Percentiles rank a stretch among this genome's conserved stretches.
phyloP scores from a whole-genome alignment of 2,888 invertebrate genomes.

The Eucriotettix oculatus region DNA sequence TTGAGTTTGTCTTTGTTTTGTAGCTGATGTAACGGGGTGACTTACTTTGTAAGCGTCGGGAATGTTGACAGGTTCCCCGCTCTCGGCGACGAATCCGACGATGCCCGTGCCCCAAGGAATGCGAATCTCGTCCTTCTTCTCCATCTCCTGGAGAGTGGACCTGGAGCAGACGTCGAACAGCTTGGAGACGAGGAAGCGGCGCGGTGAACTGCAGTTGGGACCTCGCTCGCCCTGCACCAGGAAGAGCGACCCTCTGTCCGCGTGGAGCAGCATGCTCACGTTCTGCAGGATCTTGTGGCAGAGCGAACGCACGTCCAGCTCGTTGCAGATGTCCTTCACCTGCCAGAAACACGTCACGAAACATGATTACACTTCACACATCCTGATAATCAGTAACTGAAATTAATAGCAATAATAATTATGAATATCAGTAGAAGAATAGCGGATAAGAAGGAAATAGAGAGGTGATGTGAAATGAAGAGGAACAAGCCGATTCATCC shows the following conservation, averaged over 20 bases:
- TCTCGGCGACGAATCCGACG: slow-evolving; percentile 85
- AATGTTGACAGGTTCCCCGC: slow-evolving; percentile 85
- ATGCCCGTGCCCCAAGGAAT: slow-evolving; percentile 93
- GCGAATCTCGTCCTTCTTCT: slow-evolving; percentile 78
- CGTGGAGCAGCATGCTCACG: slow-evolving; percentile 79
- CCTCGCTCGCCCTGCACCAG: slow-evolving; percentile 58
- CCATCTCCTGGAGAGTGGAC: slow-evolving; percentile 84
- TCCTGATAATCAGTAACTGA: too few species aligned
- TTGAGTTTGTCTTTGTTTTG: not conserved
- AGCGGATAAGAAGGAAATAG: too few species aligned
- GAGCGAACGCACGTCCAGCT: slow-evolving; percentile 78
- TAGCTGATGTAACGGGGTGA: not conserved
- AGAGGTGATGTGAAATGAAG: too few species aligned
- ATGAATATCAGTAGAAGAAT: too few species aligned
- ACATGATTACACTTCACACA: too few species aligned
- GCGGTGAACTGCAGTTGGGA: slow-evolving; percentile 16
- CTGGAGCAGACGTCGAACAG: slow-evolving; percentile 89
- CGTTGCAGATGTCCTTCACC: slow-evolving; percentile 93
- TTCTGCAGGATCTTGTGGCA: slow-evolving; percentile 94
- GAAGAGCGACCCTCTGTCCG: slow-evolving; percentile 85
- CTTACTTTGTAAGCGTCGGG: slow-evolving; percentile 84
- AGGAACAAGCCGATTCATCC: too few species aligned
- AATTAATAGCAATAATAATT: too few species aligned
- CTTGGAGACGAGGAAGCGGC: slow-evolving; percentile 75
- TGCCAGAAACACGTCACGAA: slow-evolving; percentile 22